Evolutionary conservation across 1,140 invertebrate species (phyloP).

Genomic region (Zaprionus davidi): DNA sequence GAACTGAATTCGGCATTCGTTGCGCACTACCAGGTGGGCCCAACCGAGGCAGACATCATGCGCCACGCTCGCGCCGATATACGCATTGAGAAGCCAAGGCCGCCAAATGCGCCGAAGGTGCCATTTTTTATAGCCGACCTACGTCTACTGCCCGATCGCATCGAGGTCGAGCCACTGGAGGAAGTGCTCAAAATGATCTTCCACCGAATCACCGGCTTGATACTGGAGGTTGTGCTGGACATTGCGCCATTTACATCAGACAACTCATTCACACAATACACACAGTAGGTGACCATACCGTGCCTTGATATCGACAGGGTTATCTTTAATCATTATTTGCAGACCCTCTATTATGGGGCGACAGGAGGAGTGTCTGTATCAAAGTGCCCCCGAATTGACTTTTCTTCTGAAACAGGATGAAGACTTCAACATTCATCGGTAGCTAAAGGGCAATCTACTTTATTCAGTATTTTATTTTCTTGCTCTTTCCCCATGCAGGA

Average conservation of each 20-base stretch:
- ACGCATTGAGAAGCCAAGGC: slow-evolving; percentile 56
- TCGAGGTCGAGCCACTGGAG: slow-evolving; percentile 84
- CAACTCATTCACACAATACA: slow-evolving; percentile 57
- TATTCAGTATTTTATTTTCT: too few species aligned
- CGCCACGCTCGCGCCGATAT: slow-evolving; percentile 46
- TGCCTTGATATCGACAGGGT: neutral
- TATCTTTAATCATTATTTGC: neutral
- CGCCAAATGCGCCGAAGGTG: slow-evolving; percentile 60
- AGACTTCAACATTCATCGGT: slow-evolving; percentile 85
- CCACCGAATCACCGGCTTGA: slow-evolving; percentile 79
- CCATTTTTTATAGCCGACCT: slow-evolving; percentile 79
- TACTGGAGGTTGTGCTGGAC: slow-evolving; percentile 82
- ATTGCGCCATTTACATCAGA: slow-evolving; percentile 74
- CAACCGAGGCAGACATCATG: slow-evolving; percentile 52
- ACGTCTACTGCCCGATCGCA: slow-evolving; percentile 72
- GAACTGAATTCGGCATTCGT: slow-evolving; percentile 59
- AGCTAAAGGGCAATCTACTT: neutral
- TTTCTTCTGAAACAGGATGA: slow-evolving; percentile 85
- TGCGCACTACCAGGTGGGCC: slow-evolving; percentile 61
- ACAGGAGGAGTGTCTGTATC: slow-evolving; percentile 86
- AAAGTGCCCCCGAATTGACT: slow-evolving; percentile 85
- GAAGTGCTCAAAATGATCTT: slow-evolving; percentile 77
- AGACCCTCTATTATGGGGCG: slow-evolving; percentile 88
- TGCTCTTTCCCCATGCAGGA: slow-evolving; percentile 31
- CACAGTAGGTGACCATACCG: slow-evolving; percentile 51